Evolutionary conservation across 2,797 vertebrate genomes (phyloP), one percentile per base, ranked within the genome.

Genomic region (Darevskia mixta): DNA sequence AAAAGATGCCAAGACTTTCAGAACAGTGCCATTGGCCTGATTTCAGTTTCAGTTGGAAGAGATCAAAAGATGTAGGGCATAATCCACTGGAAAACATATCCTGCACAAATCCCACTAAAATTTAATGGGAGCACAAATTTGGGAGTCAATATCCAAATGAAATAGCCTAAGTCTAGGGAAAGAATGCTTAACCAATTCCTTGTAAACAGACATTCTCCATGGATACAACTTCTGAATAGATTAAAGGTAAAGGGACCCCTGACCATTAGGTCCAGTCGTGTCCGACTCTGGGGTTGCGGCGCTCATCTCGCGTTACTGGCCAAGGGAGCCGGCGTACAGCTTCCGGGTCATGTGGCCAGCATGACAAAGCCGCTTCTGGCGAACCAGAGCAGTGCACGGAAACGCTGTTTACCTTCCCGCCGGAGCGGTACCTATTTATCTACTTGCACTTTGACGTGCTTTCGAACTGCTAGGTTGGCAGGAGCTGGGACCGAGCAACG

Each of bases 1-100:
- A 71, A 78, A 85, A 69, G 71, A 87, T 85, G 86, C 89, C 82
- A 85, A 77, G 45, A 43, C 25, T 87, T 77, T 81, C 82, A 82
- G 91, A 66, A n/a, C 25, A 84, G 77, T 8, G 78, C 29, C 32
- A 27, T 85, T 17, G 8, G 67, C 79, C 92, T 66, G 55, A 29
- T 8, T 83, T 29, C 75, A 20, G 17, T 0, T 80, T 87, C 87
- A 6, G 66, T 64, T 8, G 10, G 82, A 27, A 8, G 0, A 49
- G 32, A 25, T 89, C 67, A 88, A 79, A 90, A 86, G 87, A 55
- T 49, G 0, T 43, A 82, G 32, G 78, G 15, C 27, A 41, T 41
- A 76, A 8, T 76, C 4, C 20, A 66, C 1, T 64, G 71, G 38
- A 67, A 11, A 85, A 29, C 18, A 25, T 41, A 18, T 61, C 72